A percentile compares a stretch with the other conserved stretches of the same genome.
Conservation (phyloP, 2,888 invertebrate species). For the Epirrhoe tristata region DNA sequence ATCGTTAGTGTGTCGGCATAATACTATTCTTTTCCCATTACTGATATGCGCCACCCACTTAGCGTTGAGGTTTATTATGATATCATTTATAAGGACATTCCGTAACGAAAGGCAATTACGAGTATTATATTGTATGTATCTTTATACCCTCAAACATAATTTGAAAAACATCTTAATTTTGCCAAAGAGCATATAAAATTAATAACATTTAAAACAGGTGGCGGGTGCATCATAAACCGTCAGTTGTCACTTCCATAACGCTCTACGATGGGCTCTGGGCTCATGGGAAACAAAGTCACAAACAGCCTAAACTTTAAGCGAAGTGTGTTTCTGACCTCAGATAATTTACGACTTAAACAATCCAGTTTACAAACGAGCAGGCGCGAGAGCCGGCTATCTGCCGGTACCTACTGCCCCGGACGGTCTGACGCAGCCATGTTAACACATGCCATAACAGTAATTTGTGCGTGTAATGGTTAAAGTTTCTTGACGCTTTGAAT, state of each 20-base stretch:
- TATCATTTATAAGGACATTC: conserved; percentile 42
- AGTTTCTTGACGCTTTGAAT: conserved; percentile 62
- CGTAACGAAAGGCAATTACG: conserved; percentile 27
- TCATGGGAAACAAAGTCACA: conserved; percentile 67
- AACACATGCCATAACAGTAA: conserved; percentile 65
- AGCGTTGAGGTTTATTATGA: conserved; percentile 43
- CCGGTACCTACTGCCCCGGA: conserved; percentile 61
- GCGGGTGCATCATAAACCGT: conserved; percentile 48
- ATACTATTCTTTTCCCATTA: conserved; percentile 75
- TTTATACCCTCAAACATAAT: neutral
- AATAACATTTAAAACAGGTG: conserved; percentile 26
- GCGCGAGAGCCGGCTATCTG: conserved; percentile 57
- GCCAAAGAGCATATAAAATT: conserved; percentile 27
- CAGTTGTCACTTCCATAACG: conserved; percentile 61
- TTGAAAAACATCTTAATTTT: neutral
- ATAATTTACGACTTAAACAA: conserved; percentile 77
- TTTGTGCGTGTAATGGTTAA: conserved; percentile 68
- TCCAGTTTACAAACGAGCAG: conserved; percentile 66
- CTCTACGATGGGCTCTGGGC: conserved; percentile 52
- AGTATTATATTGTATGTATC: too few species aligned
- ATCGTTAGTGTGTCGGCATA: conserved; percentile 74
- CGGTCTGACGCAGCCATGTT: conserved; percentile 59
- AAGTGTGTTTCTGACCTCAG: conserved; percentile 71
- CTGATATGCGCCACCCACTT: conserved; percentile 43
- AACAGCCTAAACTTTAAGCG: conserved; percentile 63